Evolutionary conservation across 2,888 invertebrate species (phyloP), one percentile per base, ranked within the genome.

Genomic region (Drosophila percnosoma): DNA sequence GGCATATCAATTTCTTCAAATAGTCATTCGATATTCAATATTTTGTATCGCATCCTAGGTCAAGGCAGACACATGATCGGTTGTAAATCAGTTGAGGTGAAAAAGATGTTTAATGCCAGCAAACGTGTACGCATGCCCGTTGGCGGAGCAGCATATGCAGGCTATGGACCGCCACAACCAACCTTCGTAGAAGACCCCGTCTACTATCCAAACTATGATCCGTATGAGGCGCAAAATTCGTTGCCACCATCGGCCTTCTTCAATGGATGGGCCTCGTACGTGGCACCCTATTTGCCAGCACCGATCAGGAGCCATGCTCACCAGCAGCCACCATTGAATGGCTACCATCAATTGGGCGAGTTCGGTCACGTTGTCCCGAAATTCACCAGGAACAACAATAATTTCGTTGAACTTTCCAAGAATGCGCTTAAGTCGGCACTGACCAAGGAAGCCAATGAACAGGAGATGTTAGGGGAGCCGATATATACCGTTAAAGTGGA

Each of bases 61-160:
- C 83, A 90, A 55, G 77, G 83, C 69, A 91, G 89, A 68, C 92
- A 92, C 40, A 81, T 85, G 13, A 91, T 92, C 5, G 91, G 91
- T 59, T 74, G 80, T 38, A 76, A 83, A 4, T 70, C 89, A 7
- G 89, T 92, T 18, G 92, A 92, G 68, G 92, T 92, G 0, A 92
- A 92, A 59, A 92, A 91, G 42, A 90, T 91, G 58, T 81, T 85
- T 21, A 91, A 92, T 51, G 67, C 76, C 34, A 76, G 74, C 34
- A 91, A 87, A 74, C 73, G 83, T 71, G 11, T 89, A 65, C 78
- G 95, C 94, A 78, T 95, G 75, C 70, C 82, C 45, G 45, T 89
- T 63, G 67, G 89, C 48, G 81, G 89, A 8, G 78, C 86, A 45
- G 63, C 89, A 58, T 91, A 86, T 76, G 89, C 90, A 4, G 89